These are phyloP conservation scores for Syngnathus acus DNA, from an alignment of 2,797 vertebrate genomes.

Conservation along the genomic window DNA sequence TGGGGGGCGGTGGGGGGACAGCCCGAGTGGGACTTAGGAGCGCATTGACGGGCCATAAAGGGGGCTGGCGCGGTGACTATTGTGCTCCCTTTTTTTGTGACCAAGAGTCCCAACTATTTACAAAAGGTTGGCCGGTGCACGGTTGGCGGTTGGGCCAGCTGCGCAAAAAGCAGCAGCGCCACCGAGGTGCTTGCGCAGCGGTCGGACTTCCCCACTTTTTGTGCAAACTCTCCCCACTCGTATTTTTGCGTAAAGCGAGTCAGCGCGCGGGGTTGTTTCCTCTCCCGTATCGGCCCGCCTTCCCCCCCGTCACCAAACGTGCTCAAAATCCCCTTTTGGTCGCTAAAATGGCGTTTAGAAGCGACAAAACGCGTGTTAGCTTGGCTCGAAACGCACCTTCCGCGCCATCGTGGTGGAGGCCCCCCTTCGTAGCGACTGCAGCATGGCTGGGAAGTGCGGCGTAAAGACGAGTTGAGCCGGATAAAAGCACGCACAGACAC, in stretches of 20 bases:
- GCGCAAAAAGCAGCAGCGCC: constrained; percentile 58
- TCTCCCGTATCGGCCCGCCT: constrained; percentile 85
- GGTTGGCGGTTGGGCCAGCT: constrained; percentile 66
- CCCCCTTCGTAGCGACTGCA: constrained; percentile 78
- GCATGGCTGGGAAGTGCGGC: constrained; percentile 76
- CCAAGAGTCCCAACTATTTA: constrained; percentile 66
- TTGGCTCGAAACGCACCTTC: constrained; percentile 82
- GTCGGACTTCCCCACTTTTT: constrained; percentile 60
- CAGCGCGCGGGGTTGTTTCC: constrained; percentile 77
- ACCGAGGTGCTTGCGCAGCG: constrained; percentile 66
- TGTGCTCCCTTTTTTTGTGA: constrained; percentile 53
- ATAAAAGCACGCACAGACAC: constrained; percentile 64
- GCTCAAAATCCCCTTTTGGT: constrained; percentile 84
- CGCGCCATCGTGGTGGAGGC: constrained; percentile 74
- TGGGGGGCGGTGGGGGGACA: constrained; percentile 60
- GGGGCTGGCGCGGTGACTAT: constrained; percentile 33
- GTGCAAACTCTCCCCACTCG: constrained; percentile 55
- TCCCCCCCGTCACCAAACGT: constrained; percentile 54
- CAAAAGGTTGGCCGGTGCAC: constrained; percentile 64
- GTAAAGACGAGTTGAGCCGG: constrained; percentile 71
- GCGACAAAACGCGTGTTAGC: constrained; percentile 71
- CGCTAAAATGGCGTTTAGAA: constrained; percentile 81
- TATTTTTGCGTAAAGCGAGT: constrained; percentile 6
- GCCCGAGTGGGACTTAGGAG: constrained; percentile 77
- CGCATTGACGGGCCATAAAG: constrained; percentile 79